Conservation (phyloP, 2,888 invertebrate genomes). For the Blomia tropicalis region DNA sequence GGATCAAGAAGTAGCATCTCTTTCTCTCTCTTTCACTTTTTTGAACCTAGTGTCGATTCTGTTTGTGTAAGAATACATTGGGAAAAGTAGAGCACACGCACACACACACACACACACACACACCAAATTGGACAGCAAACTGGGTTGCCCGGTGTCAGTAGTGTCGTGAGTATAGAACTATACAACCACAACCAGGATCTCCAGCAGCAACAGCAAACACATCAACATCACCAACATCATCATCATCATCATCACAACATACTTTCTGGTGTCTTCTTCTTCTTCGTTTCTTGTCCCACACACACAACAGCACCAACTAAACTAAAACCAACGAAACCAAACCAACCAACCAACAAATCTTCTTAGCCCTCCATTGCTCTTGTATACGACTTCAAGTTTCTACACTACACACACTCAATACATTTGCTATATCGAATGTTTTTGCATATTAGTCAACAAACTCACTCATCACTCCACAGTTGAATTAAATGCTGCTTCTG, state of each 20-base stretch:
- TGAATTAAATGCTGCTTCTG: neutral
- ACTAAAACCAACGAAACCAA: neutral
- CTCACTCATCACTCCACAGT: neutral
- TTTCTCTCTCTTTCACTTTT: neutral
- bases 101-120: neutral
- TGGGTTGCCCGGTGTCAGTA: neutral
- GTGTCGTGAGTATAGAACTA: no score
- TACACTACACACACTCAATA: neutral
- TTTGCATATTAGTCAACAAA: conserved; percentile 15
- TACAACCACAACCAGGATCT: neutral
- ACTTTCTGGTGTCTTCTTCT: neutral
- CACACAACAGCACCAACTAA: neutral
- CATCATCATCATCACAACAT: neutral
- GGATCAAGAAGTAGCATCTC: neutral
- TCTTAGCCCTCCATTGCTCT: neutral
- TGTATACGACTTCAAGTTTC: neutral
- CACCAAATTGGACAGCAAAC: neutral
- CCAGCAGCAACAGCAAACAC: conserved; percentile 2
- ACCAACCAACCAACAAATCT: neutral
- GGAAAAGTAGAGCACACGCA: neutral
- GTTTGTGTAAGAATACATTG: no score
- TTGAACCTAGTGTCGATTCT: no score
- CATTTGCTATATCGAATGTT: conserved; percentile 10
- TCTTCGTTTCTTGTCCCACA: neutral
- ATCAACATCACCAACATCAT: neutral